phyloP scores from a whole-genome alignment of 2,113 vertebrate genomes.

The Indicator indicator region DNA sequence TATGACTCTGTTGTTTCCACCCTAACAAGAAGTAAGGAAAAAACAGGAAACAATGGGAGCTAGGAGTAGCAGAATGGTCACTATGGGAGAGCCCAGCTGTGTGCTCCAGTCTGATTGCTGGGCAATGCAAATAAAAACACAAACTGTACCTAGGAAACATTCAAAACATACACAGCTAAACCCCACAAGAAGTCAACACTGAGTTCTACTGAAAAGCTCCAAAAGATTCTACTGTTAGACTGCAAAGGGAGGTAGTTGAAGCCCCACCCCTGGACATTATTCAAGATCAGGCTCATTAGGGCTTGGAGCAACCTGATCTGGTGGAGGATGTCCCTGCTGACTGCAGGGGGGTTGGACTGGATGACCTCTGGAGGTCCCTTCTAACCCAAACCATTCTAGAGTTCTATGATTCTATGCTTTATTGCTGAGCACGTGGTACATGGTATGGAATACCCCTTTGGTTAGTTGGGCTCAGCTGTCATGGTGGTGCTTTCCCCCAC shows the following conservation, averaged over 20 bases:
- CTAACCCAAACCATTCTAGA: too few species aligned
- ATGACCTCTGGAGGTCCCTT: too few species aligned
- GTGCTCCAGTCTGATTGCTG: neutral
- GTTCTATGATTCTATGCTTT: too few species aligned
- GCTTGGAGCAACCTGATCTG: too few species aligned
- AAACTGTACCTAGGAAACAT: neutral
- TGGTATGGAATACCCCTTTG: too few species aligned
- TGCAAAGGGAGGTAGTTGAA: neutral
- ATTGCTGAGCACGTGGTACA: too few species aligned
- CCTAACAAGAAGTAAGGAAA: neutral
- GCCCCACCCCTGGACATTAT: too few species aligned
- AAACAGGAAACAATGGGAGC: neutral
- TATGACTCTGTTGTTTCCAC: neutral
- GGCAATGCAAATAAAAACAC: neutral
- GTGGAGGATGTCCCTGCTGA: too few species aligned
- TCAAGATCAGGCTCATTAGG: too few species aligned
- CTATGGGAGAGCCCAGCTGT: neutral
- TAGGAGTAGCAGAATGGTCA: neutral
- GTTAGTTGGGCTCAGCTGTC: too few species aligned
- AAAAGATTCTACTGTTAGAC: neutral
- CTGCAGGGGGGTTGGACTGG: too few species aligned
- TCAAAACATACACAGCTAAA: neutral
- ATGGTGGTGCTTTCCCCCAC: too few species aligned
- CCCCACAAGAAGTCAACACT: neutral
- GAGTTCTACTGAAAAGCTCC: neutral